Conservation (phyloP, 1,140 invertebrate species). For the Drosophila nikananu region DNA sequence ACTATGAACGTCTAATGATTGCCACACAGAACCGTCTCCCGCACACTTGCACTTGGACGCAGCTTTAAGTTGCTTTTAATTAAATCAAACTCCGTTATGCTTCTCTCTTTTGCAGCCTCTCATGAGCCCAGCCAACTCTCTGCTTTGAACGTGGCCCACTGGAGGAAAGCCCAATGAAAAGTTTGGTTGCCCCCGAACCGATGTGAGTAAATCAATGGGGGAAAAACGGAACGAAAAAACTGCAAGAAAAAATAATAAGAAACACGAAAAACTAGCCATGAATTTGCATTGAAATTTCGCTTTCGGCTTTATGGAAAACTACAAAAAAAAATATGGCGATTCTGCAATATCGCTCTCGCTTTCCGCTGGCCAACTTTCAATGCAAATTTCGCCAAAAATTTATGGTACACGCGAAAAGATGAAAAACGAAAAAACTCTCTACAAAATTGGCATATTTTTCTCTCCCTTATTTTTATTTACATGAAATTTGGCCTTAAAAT, state of each 20-base stretch:
- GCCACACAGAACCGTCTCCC: conserved; percentile 27
- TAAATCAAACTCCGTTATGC: conserved; percentile 34
- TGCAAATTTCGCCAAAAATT: conserved; percentile 39
- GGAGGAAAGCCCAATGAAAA: conserved; percentile 68
- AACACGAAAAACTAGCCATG: conserved; percentile 35
- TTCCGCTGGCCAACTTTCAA: conserved; percentile 37
- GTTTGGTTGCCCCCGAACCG: conserved; percentile 67
- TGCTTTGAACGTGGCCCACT: conserved; percentile 51
- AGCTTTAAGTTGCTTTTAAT: conserved; percentile 62
- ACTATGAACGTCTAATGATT: conserved; percentile 78
- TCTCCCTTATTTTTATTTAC: conserved; percentile 59
- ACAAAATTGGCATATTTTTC: conserved; percentile 42
- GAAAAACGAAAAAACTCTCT: conserved; percentile 31
- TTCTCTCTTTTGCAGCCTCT: conserved; percentile 28
- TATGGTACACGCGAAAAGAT: not conserved
- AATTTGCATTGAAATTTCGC: conserved; percentile 57
- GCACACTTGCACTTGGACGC: conserved; percentile 28
- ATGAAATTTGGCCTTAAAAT: conserved; percentile 61
- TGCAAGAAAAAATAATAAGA: not conserved
- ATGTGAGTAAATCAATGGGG: conserved; percentile 56
- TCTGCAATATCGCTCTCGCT: conserved; percentile 44
- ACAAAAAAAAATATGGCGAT: conserved; percentile 7
- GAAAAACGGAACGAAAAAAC: conserved; percentile 2
- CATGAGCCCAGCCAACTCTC: conserved; percentile 23
- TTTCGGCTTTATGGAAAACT: conserved; percentile 5